These are phyloP conservation scores for Manis crassicaudata DNA, from an alignment of 2,797 vertebrate species.

Conservation along the genomic window DNA sequence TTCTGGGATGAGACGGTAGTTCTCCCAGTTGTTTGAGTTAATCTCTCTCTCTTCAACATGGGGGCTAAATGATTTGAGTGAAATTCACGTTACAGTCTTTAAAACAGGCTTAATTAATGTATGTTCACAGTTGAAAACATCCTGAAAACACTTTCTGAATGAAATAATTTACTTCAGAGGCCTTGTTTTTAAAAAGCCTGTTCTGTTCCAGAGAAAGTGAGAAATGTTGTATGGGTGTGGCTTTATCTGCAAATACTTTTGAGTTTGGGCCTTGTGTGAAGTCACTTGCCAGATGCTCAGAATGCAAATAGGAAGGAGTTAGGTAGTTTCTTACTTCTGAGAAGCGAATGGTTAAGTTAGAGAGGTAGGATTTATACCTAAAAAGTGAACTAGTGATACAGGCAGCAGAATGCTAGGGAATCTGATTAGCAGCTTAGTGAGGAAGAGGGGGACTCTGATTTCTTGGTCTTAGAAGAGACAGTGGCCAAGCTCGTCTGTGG, in stretches of 20 bases:
- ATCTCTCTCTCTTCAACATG: neutral
- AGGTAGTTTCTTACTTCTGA: neutral
- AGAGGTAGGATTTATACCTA: neutral
- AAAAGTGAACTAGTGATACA: rapidly evolving
- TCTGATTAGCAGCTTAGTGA: neutral
- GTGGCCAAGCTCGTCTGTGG: neutral
- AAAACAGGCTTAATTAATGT: too few relatives aligned
- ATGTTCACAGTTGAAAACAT: neutral
- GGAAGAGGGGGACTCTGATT: neutral
- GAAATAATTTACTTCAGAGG: neutral
- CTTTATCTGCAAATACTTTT: neutral
- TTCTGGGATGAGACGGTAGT: neutral
- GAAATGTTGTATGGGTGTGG: neutral
- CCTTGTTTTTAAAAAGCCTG: neutral
- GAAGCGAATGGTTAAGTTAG: too few relatives aligned
- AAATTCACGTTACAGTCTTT: neutral
- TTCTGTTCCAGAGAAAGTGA: neutral
- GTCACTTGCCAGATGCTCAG: neutral
- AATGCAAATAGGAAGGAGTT: neutral
- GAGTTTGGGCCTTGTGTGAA: neutral
- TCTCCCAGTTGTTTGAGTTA: neutral
- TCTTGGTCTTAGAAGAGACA: neutral
- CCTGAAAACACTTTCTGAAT: neutral
- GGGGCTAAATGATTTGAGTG: neutral
- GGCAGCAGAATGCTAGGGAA: neutral